A percentile compares a stretch with the other conserved stretches of the same genome.
Conservation (phyloP, 1,140 invertebrate species). For the Ostrea edulis region DNA sequence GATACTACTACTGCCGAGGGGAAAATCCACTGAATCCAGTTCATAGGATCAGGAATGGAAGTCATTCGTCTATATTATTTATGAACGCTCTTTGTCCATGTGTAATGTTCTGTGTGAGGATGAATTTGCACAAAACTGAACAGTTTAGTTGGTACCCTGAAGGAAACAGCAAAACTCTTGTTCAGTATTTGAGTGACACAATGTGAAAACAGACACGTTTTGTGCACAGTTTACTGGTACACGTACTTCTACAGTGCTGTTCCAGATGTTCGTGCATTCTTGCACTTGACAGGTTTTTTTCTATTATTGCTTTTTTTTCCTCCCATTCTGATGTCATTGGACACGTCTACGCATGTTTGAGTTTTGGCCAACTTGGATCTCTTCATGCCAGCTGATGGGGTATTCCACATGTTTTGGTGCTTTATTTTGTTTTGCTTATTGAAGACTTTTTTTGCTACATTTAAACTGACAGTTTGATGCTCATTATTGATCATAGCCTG, state of each 20-base stretch:
- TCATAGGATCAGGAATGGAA: not conserved
- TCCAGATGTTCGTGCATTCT: constrained; percentile 10
- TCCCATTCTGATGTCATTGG: not conserved
- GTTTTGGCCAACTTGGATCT: constrained; percentile 12
- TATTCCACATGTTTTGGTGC: constrained; percentile 37
- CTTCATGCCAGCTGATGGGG: not conserved
- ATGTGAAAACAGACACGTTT: not conserved
- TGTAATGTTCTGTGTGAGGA: not conserved
- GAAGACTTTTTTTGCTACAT: not conserved
- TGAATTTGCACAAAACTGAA: not conserved
- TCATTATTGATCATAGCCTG: not conserved
- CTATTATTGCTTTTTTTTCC: not conserved
- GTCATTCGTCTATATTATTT: not conserved
- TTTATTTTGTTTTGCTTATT: constrained; percentile 27
- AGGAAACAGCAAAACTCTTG: not conserved
- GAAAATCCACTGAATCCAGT: not conserved
- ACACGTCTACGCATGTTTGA: constrained; percentile 26
- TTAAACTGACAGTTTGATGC: constrained; percentile 1
- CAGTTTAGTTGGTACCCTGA: not conserved
- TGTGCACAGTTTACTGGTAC: not conserved
- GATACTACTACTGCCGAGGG: not conserved
- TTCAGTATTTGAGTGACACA: not conserved
- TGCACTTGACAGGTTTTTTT: not conserved
- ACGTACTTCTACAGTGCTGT: not conserved
- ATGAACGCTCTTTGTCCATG: not conserved